Conservation (phyloP, 2,113 vertebrate genomes). For the Choloepus hoffmanni region DNA sequence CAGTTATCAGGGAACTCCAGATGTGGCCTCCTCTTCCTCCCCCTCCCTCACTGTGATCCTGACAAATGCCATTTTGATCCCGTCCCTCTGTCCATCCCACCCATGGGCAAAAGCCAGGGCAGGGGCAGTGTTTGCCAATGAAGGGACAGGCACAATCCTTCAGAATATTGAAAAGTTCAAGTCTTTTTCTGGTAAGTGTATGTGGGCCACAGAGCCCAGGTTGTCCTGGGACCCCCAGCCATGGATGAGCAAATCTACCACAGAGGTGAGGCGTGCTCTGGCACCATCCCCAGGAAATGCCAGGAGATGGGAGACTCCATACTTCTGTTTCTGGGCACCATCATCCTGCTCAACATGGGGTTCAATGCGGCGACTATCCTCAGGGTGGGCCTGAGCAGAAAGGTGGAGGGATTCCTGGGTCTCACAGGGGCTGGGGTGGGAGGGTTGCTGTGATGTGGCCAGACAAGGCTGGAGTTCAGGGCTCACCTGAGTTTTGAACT, state of each 20-base stretch:
- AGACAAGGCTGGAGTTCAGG: neutral
- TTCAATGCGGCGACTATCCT: constrained; percentile 82
- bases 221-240: neutral
- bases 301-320: constrained; percentile 80
- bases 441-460: no score
- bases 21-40: no score
- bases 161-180: no score
- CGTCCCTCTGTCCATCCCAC: no score
- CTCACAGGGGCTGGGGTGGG: neutral
- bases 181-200: constrained; percentile 36
- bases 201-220: constrained; percentile 63
- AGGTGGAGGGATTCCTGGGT: constrained; percentile 5
- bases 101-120: no score
- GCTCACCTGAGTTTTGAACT: constrained; percentile 14
- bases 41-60: no score
- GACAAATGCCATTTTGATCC: no score
- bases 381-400: constrained; percentile 42
- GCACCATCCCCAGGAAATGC: constrained; percentile 74
- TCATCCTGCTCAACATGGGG: constrained; percentile 37
- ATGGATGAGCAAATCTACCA: constrained; percentile 68
- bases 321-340: constrained; percentile 78
- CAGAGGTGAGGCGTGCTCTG: constrained; percentile 62
- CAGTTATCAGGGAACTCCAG: no score
- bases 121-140: no score
- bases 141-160: no score